These are phyloP conservation scores for Lasiurus cinereus DNA, from an alignment of 2,113 vertebrate species.

Conservation along the genomic window DNA sequence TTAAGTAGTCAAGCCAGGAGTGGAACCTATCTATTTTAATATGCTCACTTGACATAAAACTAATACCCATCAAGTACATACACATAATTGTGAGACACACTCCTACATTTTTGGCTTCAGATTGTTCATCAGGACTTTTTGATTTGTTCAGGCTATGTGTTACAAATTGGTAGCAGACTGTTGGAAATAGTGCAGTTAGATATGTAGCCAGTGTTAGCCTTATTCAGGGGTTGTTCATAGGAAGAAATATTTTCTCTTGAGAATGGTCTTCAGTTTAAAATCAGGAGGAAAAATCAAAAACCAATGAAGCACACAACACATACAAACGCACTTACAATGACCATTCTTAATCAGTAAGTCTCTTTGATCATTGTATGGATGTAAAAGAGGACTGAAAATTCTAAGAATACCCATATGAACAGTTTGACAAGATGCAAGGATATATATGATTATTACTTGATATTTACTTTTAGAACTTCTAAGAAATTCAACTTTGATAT, in stretches of 20 bases:
- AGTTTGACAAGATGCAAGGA: neutral
- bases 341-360: neutral
- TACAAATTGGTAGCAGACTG: neutral
- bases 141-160: neutral
- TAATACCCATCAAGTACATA: neutral
- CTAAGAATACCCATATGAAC: neutral
- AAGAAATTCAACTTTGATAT: constrained; percentile 30
- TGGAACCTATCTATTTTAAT: neutral
- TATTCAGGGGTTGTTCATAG: neutral
- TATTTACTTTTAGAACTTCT: constrained; percentile 34
- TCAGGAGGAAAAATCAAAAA: neutral
- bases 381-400: neutral
- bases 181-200: neutral
- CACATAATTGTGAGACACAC: neutral
- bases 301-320: neutral
- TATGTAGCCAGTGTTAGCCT: neutral
- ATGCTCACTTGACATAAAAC: neutral
- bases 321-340: neutral
- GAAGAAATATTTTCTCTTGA: neutral
- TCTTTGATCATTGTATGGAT: neutral
- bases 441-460: neutral
- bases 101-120: neutral
- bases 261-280: constrained; percentile 49
- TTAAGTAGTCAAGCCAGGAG: neutral
- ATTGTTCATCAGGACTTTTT: neutral